Base-by-base conservation (phyloP, 2,888 invertebrate genomes). In the Nomada ruficornis region DNA sequence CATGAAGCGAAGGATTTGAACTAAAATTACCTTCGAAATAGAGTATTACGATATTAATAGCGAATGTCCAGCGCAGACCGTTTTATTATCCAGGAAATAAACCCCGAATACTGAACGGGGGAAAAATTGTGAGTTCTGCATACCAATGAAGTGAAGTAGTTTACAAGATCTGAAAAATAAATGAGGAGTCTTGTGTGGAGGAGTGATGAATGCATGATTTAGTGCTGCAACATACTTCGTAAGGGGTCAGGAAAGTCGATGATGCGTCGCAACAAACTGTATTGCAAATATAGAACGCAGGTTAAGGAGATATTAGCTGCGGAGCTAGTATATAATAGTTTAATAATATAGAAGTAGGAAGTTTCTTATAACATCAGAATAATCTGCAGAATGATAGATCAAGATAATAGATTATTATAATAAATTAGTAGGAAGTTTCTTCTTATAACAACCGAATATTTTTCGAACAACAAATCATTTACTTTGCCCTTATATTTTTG, bases 131-230 rank as follows among this genome's bases (percentile, higher is more conserved):
- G 42, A 68, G 23, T 26, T 57, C 23, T 18, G 57, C 44, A 26
- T 69, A 55, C 57, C 26, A 55, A 42, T 68, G 20, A 9, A 7
- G 65, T 15, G 68, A 57, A 26, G 68, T 23, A 42, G 44, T 57
- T 23, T 42, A 42, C 23, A 44, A 69, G 68, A 69, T 57, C 42
- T 57, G 42, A 3, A 26, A 57, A 69, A 69, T 69, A 68, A 68
- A 68, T 57, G 55, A 42, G 55, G 11, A 57, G 42, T 18, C 55
- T 23, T 69, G 68, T 57, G 29, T 15, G n/a, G 55, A 55, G 7
- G 13, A 23, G 13, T 42, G 29, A 52, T n/a, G 55, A 69, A 55
- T 69, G 57, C 68, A 57, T 57, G 68, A 69, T 69, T 11, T n/a
- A 57, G 44, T 9, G 68, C 23, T 11, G 55, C 7, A 26, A 69